Evolutionary conservation across 2,888 invertebrate species (phyloP).

Genomic region (Odontocerum albicorne): DNA sequence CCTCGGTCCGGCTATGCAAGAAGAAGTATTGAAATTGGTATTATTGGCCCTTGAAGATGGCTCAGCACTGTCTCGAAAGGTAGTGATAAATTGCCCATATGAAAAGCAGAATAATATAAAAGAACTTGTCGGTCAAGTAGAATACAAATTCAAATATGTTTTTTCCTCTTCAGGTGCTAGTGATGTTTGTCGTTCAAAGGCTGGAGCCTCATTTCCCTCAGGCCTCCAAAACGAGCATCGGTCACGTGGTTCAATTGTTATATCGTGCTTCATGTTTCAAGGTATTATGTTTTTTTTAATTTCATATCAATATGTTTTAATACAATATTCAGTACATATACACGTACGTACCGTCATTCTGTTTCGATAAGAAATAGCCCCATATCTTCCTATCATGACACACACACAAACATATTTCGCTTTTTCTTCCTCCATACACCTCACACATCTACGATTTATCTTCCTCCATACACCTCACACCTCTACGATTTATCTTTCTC

Average conservation of each 20-base stretch:
- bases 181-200: slow-evolving; percentile 98
- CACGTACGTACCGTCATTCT: too few relatives aligned
- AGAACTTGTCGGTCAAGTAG: neutral
- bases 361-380: too few relatives aligned
- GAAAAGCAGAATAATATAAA: too few relatives aligned
- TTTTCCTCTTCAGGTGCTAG: slow-evolving; percentile 63
- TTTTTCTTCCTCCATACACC: too few relatives aligned
- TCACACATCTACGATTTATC: too few relatives aligned
- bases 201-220: slow-evolving; percentile 94
- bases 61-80: slow-evolving; percentile 89
- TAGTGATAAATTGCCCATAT: too few relatives aligned
- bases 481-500: too few relatives aligned
- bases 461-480: too few relatives aligned
- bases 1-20: slow-evolving; percentile 98
- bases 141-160: neutral
- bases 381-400: too few relatives aligned
- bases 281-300: slow-evolving; percentile 54
- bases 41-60: slow-evolving; percentile 94
- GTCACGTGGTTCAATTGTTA: slow-evolving; percentile 96
- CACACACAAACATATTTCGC: too few relatives aligned
- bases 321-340: too few relatives aligned
- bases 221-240: slow-evolving; percentile 98
- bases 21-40: slow-evolving; percentile 94
- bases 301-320: neutral
- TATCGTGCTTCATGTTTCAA: slow-evolving; percentile 99